phyloP scores from a whole-genome alignment of 2,797 vertebrate species.

The Acipenser oxyrinchus region DNA sequence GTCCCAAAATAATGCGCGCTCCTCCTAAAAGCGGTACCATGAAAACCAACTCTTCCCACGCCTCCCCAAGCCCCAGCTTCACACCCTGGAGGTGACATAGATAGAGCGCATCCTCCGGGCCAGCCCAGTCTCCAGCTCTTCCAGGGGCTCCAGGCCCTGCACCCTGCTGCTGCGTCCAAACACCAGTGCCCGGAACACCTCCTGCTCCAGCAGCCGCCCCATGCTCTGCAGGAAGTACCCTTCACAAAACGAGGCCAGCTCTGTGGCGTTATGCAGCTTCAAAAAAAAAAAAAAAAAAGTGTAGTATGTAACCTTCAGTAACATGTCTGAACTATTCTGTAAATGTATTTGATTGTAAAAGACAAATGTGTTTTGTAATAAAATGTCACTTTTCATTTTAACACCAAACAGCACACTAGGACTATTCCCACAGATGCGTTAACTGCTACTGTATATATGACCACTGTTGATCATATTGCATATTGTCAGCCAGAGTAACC shows the following conservation, averaged over 20 bases:
- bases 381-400: too few relatives aligned
- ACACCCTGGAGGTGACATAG: slow-evolving; percentile 82
- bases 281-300: slow-evolving; percentile 17
- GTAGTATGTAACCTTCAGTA: too few relatives aligned
- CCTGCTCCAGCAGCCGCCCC: slow-evolving; percentile 78
- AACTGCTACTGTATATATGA: background rate
- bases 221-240: slow-evolving; percentile 93
- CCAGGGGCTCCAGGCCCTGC: slow-evolving; percentile 70
- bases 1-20: too few relatives aligned
- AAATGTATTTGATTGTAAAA: too few relatives aligned
- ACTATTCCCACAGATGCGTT: too few relatives aligned
- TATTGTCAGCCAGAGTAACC: too few relatives aligned
- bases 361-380: too few relatives aligned
- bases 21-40: too few relatives aligned
- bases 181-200: slow-evolving; percentile 76
- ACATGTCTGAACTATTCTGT: background rate
- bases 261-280: slow-evolving; percentile 73
- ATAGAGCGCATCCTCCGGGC: slow-evolving; percentile 74
- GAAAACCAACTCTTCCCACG: too few relatives aligned
- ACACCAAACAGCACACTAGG: too few relatives aligned
- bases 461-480: background rate
- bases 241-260: slow-evolving; percentile 79
- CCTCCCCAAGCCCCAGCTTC: slow-evolving; percentile 34
- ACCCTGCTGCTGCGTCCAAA: slow-evolving; percentile 70
- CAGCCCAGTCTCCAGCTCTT: slow-evolving; percentile 77